Evolutionary conservation across 2,888 invertebrate species (phyloP), one percentile per base, ranked within the genome.

Genomic region (Meteorus cinctellus): DNA sequence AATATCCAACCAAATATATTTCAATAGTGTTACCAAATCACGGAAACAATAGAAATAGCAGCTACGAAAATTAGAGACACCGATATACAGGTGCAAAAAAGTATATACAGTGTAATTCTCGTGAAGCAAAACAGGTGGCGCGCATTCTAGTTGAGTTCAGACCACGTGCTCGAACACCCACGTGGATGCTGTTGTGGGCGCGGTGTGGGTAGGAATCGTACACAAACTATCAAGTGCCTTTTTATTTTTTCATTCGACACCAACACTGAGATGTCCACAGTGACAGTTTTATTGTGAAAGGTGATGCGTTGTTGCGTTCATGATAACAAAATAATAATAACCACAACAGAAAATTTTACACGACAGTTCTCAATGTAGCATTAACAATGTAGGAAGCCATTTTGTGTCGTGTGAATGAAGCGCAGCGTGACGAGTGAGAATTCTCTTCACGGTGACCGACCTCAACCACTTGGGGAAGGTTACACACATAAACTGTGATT

Each of bases 141-240:
- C 74, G 59, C 62, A 62, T 63, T 62, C 66, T 76, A 66, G 55
- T 71, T 55, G 67, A 51, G 72, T 66, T 72, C 67, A 73, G 72
- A 80, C 79, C 81, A 81, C 78, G 81, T 78, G 79, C 74, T 69
- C 67, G 24, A 36, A 45, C 10, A 55, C 73, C 55, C 79, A 78
- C 71, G 80, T 77, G 79, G 77, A 19, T 55, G 4, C 5, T 48
- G 48, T 48, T 16, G n/a, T 48, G 6, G 19, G n/a, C n/a, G 55
- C 19, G 55, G 19, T 19, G 24, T n/a, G 55, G 19, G 55, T 48
- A n/a, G 19, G n/a, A 55, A n/a, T 55, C 4, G 55, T n/a, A 19
- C 19, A 19, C 8, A 41, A 41, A 41, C 8, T 41, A 10, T 41
- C 41, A 41, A 41, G 41, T 41, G 41, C 8, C 41, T 41, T 41